Base-by-base conservation (phyloP, 2,113 vertebrate genomes). In the Epinephelus fuscoguttatus region DNA sequence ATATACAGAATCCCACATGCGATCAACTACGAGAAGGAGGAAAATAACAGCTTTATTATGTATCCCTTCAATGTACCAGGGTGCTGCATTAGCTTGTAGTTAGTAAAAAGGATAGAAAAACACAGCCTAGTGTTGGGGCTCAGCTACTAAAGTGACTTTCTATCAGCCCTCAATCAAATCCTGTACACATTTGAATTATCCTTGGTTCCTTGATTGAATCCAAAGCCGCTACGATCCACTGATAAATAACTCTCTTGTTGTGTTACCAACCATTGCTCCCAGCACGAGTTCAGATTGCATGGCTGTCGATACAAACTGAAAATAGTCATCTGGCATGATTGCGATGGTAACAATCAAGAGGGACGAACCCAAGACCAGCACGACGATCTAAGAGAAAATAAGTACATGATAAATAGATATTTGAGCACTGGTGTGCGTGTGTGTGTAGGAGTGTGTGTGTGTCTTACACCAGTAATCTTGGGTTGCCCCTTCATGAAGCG, bases 401-500 rank as follows among this genome's bases (percentile, higher is more conserved):
- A 30, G 30, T 30, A 37, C 33, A 11, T 45, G 42, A 45, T 45
- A 45, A 45, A 10, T 10, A 45, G 42, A 45, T 45, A 45, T 45
- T 45, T 52, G 37, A 55, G 15, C 15, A 17, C 18, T 50, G 4
- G 21, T 56, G 53, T 56, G 53, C 23, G 53, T 55, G 4, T 75
- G 33, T 47, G 23, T 79, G 45, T 47, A 27, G 25, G 27, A 3
- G 27, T 30, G 30, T 30, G 30, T 30, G 30, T 30, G 30, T 30
- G 30, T 74, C 89, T 91, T 67, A 96, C 95, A 23, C 95, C 95
- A 49, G 89, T 55, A 45, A 64, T 64, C 84, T 93, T 95, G n/a
- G 95, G 94, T 72, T 95, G 91, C 3, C 88, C 91, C 71, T 86
- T 93, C 17, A 95, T 80, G 88, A 96, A 95, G 71, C 93, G 93